A percentile compares a stretch with the other conserved stretches of the same genome.
Conservation (phyloP, 1,140 invertebrate species). For the Panagrolaimus sp. region DNA sequence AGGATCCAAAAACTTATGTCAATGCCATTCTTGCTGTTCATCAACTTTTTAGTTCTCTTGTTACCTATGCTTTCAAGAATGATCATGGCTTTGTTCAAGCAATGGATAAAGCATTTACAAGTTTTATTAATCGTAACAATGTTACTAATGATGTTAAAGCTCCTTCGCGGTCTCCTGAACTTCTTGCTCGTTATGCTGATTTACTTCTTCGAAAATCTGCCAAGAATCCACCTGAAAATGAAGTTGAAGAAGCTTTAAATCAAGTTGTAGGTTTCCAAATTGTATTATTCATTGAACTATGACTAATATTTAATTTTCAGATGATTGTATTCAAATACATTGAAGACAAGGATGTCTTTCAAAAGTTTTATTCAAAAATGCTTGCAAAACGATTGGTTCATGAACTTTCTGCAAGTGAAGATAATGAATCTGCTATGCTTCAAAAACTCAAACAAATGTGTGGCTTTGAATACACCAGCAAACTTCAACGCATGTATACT, state of each 20-base stretch:
- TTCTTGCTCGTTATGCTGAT: slow-evolving; percentile 96
- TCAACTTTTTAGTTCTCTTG: slow-evolving; percentile 89
- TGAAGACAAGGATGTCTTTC: slow-evolving; percentile 99
- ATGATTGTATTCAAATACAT: slow-evolving; percentile 99
- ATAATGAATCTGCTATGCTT: slow-evolving; percentile 98
- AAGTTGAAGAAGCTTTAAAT: slow-evolving; percentile 93
- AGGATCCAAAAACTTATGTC: slow-evolving; percentile 95
- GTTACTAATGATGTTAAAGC: slow-evolving; percentile 73
- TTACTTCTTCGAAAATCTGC: slow-evolving; percentile 83
- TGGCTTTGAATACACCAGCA: slow-evolving; percentile 98
- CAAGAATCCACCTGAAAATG: slow-evolving; percentile 97
- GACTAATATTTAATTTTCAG: slow-evolving; percentile 66
- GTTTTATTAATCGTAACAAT: slow-evolving; percentile 93
- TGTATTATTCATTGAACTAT: slow-evolving; percentile 13
- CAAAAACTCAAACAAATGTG: slow-evolving; percentile 94
- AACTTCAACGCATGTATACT: slow-evolving; percentile 81
- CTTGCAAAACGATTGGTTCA: slow-evolving; percentile 89
- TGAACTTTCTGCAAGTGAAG: slow-evolving; percentile 95
- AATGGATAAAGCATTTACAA: slow-evolving; percentile 92
- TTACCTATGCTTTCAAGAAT: slow-evolving; percentile 86
- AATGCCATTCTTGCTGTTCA: slow-evolving; percentile 95
- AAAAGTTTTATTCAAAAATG: slow-evolving; percentile 99
- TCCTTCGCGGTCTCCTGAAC: slow-evolving; percentile 86
- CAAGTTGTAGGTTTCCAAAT: slow-evolving; percentile 74
- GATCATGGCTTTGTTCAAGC: slow-evolving; percentile 94